Conservation (phyloP, 2,113 vertebrate genomes). For the Pogona vitticeps region DNA sequence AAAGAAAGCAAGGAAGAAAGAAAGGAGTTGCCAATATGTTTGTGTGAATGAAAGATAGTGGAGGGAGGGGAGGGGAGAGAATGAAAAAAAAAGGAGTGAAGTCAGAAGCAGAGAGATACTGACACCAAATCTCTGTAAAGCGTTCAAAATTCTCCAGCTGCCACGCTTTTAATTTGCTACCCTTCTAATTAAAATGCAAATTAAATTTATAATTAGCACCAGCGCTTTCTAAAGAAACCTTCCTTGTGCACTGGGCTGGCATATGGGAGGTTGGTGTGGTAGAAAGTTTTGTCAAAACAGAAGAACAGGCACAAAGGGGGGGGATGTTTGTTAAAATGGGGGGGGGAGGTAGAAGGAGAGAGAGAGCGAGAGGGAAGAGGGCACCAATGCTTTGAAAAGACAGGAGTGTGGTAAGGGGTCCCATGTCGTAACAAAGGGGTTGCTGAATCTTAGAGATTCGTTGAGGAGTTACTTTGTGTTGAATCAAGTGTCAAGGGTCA, state of each 20-base stretch:
- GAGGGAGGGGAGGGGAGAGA: conserved; percentile 69
- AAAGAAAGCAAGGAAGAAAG: neutral
- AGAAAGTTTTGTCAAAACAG: conserved; percentile 82
- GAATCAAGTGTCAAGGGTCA: conserved; percentile 90
- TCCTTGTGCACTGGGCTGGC: conserved; percentile 91
- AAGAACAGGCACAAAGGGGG: conserved; percentile 68
- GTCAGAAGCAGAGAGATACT: conserved; percentile 83
- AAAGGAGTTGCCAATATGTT: conserved; percentile 69
- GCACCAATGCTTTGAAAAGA: conserved; percentile 49
- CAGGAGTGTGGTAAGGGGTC: conserved; percentile 64
- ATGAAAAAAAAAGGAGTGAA: conserved; percentile 70
- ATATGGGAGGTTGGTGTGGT: conserved; percentile 88
- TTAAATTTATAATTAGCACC: conserved; percentile 99
- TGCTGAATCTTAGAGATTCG: conserved; percentile 80
- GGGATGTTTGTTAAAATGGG: conserved; percentile 17
- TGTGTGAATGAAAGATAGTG: conserved; percentile 81
- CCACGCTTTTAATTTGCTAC: conserved; percentile 99
- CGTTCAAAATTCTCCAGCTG: conserved; percentile 99
- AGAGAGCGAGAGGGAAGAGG: conserved; percentile 10
- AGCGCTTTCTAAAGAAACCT: conserved; percentile 97
- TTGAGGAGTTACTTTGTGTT: conserved; percentile 84
- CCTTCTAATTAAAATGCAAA: conserved; percentile 99
- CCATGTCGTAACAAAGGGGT: conserved; percentile 75
- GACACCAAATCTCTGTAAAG: conserved; percentile 88
- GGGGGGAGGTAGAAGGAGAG: neutral